Percentiles rank a stretch among this genome's conserved stretches.
Conservation (phyloP, 1,140 invertebrate species). For the Diorhabda sublineata region DNA sequence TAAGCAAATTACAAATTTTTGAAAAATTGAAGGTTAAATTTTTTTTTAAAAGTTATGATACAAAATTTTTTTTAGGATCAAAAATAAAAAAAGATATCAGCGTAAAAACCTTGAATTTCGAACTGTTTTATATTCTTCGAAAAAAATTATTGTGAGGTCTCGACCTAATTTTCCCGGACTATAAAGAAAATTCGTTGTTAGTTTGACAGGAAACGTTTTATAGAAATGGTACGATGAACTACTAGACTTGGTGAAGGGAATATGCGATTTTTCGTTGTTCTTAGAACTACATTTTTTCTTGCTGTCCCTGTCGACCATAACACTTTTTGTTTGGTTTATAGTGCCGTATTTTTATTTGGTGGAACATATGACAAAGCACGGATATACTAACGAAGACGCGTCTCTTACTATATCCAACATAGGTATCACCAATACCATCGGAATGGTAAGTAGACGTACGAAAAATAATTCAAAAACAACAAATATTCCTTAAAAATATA, state of each 20-base stretch:
- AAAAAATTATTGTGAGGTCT: no score
- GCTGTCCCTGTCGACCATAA: conserved; percentile 76
- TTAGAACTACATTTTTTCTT: conserved; percentile 74
- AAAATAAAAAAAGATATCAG: no score
- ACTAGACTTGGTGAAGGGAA: conserved; percentile 64
- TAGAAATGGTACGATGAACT: conserved; percentile 75
- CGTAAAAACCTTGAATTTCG: no score
- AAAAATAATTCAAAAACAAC: no score
- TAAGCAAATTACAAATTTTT: no score
- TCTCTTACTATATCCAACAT: conserved; percentile 76
- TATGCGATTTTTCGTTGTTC: conserved; percentile 79
- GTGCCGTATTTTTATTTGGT: conserved; percentile 86
- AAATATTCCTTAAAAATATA: no score
- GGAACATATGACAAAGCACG: conserved; percentile 61
- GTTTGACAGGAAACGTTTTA: conserved; percentile 34
- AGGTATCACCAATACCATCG: conserved; percentile 83
- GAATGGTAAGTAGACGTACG: conserved; percentile 63
- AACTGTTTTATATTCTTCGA: no score
- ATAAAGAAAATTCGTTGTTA: neutral
- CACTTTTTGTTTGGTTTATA: conserved; percentile 86
- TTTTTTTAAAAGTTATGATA: no score
- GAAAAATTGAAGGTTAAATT: no score
- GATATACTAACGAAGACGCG: conserved; percentile 65
- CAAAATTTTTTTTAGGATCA: no score
- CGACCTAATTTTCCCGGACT: neutral